Evolutionary conservation across 2,113 vertebrate species (phyloP).

Genomic region (Dasypus novemcinctus): DNA sequence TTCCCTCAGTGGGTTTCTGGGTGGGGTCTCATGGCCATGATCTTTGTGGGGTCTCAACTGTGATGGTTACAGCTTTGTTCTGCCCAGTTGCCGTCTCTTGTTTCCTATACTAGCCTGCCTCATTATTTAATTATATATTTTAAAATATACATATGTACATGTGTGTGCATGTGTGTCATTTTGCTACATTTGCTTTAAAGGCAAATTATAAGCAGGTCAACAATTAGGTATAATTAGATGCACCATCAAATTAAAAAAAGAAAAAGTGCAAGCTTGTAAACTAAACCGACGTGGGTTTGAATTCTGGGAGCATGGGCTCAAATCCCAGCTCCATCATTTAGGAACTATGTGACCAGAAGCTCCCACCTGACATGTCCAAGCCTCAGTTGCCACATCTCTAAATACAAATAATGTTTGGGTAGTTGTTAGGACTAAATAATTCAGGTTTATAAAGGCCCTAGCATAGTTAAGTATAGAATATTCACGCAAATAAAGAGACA

Average conservation of each 20-base stretch:
- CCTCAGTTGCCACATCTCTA: not conserved
- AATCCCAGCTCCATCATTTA: not conserved
- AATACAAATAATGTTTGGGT: not conserved
- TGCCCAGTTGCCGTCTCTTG: no score
- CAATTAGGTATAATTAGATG: conserved; percentile 7
- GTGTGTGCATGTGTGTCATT: not conserved
- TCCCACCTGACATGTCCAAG: not conserved
- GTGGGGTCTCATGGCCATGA: no score
- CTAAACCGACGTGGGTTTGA: not conserved
- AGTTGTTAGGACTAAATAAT: not conserved
- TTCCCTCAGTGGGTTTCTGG: no score
- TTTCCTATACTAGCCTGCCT: no score
- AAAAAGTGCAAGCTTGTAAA: not conserved
- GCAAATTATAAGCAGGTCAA: not conserved
- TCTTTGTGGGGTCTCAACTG: no score
- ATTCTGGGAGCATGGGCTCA: not conserved
- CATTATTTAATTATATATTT: no score
- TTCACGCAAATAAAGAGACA: not conserved
- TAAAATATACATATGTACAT: not conserved
- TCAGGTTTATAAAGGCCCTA: not conserved
- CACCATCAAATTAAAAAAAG: not conserved
- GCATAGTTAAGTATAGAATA: not conserved
- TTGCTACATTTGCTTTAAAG: not conserved
- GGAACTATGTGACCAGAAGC: not conserved
- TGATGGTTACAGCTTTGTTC: no score